phyloP scores from a whole-genome alignment of 1,140 invertebrate species.

The Heliconius congener region DNA sequence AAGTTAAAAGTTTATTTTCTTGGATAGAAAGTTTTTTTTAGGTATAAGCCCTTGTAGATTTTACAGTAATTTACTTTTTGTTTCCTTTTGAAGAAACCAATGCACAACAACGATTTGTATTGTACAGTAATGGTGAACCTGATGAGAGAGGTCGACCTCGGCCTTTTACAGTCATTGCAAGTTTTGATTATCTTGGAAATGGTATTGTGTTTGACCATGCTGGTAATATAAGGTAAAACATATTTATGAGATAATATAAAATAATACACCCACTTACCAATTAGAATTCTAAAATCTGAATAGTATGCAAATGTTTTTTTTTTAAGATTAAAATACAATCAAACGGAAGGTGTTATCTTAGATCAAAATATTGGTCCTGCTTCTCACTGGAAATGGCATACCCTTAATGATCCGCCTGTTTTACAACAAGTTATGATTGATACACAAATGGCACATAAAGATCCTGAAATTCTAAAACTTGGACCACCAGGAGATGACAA shows the following conservation, averaged over 20 bases:
- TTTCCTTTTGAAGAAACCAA: constrained; percentile 59
- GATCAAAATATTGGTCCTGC: constrained; percentile 65
- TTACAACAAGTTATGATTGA: constrained; percentile 76
- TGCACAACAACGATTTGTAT: constrained; percentile 65
- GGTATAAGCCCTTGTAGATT: too few species aligned
- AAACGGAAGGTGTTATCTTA: constrained; percentile 74
- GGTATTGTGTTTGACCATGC: constrained; percentile 71
- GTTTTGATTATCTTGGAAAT: constrained; percentile 72
- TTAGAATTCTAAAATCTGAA: too few species aligned
- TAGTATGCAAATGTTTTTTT: background rate
- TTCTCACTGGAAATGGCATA: constrained; percentile 76
- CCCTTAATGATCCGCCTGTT: constrained; percentile 72
- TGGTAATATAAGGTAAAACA: constrained; percentile 66
- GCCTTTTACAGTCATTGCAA: constrained; percentile 63
- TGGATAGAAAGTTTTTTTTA: too few species aligned
- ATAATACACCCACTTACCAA: too few species aligned
- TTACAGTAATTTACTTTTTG: background rate
- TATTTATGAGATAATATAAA: background rate
- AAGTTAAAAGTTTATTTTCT: too few species aligned
- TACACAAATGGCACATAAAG: constrained; percentile 68
- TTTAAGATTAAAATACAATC: constrained; percentile 72
- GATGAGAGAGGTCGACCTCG: constrained; percentile 58
- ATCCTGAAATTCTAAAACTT: constrained; percentile 63
- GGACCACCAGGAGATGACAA: constrained; percentile 51
- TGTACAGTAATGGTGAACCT: constrained; percentile 65